Evolutionary conservation across 1,140 invertebrate genomes (phyloP).

Genomic region (Drosophila rhopaloa): DNA sequence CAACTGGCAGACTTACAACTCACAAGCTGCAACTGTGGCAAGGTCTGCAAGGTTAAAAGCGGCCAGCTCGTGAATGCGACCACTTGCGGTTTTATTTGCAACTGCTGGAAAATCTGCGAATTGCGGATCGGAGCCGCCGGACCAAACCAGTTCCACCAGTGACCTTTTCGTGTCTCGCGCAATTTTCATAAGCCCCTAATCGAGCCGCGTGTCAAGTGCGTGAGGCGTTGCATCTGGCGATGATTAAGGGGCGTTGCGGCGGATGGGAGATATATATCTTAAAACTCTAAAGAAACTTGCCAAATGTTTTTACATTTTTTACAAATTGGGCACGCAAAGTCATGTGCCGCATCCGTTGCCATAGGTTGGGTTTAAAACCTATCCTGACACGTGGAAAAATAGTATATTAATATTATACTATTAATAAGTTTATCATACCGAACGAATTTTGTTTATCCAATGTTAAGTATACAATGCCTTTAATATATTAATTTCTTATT

Average conservation of each 20-base stretch:
- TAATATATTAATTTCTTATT: background rate
- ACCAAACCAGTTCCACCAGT: constrained; percentile 69
- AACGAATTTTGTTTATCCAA: no score
- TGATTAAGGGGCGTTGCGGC: constrained; percentile 30
- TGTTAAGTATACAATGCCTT: background rate
- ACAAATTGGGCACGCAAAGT: constrained; percentile 49
- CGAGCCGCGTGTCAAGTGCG: constrained; percentile 67
- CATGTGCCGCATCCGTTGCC: constrained; percentile 42
- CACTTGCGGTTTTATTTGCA: constrained; percentile 48
- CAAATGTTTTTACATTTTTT: constrained; percentile 49
- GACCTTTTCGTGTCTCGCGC: constrained; percentile 69
- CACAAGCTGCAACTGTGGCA: constrained; percentile 73
- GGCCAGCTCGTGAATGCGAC: constrained; percentile 51
- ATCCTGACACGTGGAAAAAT: background rate
- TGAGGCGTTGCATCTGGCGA: constrained; percentile 28
- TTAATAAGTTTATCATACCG: no score
- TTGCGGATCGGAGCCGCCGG: constrained; percentile 17
- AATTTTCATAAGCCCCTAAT: constrained; percentile 69
- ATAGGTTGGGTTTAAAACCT: background rate
- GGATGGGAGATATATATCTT: constrained; percentile 10
- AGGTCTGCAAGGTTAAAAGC: constrained; percentile 78
- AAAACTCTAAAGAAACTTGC: constrained; percentile 21
- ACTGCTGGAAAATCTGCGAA: constrained; percentile 40
- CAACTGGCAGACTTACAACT: constrained; percentile 35
- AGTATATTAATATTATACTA: no score